Evolutionary conservation across 92 coral and sea anemone genomes (phyloP).

Genomic region (Phenganax marumi): DNA sequence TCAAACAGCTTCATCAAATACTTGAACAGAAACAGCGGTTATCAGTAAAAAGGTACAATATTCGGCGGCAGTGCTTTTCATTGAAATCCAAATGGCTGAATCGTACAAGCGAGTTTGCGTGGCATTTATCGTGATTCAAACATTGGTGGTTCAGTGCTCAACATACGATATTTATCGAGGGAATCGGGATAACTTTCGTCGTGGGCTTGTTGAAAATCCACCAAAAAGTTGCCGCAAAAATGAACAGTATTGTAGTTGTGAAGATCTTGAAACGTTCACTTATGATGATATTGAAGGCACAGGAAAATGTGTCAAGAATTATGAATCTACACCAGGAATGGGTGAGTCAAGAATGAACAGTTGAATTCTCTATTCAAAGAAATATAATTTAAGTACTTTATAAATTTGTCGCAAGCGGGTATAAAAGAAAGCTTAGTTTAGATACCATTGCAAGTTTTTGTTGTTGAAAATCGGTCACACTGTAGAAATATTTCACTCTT

Average conservation of each 20-base stretch:
- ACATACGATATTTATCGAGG: constrained; percentile 4
- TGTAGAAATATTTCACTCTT: too few species aligned
- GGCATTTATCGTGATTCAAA: background rate
- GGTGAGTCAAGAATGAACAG: background rate
- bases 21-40: too few species aligned
- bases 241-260: background rate
- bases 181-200: background rate
- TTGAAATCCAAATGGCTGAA: background rate
- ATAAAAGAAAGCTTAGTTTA: too few species aligned
- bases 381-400: too few species aligned
- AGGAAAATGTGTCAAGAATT: background rate
- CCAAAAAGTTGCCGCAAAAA: background rate
- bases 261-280: background rate
- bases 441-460: too few species aligned
- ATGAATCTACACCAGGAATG: background rate
- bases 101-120: background rate
- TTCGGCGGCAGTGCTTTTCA: too few species aligned
- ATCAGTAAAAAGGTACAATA: too few species aligned
- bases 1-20: too few species aligned
- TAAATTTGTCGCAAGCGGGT: too few species aligned
- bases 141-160: background rate
- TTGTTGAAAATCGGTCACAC: too few species aligned
- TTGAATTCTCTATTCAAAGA: too few species aligned
- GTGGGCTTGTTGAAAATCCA: background rate
- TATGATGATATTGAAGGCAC: background rate